Percentiles rank a stretch among this genome's conserved stretches.
Conservation (phyloP, 2,113 vertebrate species). For the Vanacampus margaritifer region DNA sequence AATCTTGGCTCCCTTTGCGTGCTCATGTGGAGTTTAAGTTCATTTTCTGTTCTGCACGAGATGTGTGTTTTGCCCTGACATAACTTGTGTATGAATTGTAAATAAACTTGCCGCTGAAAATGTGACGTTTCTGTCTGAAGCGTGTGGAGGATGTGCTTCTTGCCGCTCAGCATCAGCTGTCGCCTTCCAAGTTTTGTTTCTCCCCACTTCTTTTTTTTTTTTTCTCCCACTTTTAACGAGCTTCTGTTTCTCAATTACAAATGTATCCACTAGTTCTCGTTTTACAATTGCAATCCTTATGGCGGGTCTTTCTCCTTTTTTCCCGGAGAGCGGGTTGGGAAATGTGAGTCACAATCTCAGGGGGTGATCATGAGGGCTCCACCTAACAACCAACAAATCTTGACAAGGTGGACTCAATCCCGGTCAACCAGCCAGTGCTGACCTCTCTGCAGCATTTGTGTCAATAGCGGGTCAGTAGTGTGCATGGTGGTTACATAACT, state of each 20-base stretch:
- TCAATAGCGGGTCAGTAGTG: conserved; percentile 37
- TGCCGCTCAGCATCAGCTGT: conserved; percentile 29
- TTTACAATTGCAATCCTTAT: conserved; percentile 18
- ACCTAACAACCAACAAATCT: conserved; percentile 14
- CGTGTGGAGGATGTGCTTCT: neutral
- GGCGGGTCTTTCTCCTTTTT: conserved; percentile 39
- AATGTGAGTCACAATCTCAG: conserved; percentile 58
- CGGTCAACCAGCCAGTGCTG: neutral
- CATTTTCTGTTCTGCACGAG: neutral
- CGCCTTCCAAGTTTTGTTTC: neutral
- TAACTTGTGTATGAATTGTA: neutral
- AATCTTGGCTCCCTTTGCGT: too few species aligned
- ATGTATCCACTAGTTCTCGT: neutral
- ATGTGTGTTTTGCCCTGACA: neutral
- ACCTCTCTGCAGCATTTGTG: neutral
- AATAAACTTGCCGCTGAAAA: neutral
- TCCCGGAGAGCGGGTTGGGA: conserved; percentile 61
- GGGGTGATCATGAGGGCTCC: conserved; percentile 50
- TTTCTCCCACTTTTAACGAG: neutral
- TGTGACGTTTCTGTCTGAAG: neutral
- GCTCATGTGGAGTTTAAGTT: neutral
- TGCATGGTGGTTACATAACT: conserved; percentile 53
- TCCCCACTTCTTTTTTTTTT: neutral
- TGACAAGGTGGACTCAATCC: conserved; percentile 8
- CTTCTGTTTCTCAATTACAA: too few species aligned